Base-by-base conservation (phyloP, 2,888 invertebrate genomes). In the Baronia brevicornis region DNA sequence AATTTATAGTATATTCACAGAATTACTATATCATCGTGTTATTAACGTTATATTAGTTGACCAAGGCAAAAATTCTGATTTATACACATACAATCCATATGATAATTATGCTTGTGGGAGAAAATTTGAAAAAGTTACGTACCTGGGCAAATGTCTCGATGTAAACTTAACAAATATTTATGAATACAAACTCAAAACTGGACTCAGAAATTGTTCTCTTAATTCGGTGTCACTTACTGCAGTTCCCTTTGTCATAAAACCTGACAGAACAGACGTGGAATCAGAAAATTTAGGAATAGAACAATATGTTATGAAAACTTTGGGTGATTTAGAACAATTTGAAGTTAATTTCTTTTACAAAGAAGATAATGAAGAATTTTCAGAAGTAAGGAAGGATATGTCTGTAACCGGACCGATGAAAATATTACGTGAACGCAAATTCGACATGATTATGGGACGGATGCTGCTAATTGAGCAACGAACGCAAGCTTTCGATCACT, bases 11-110 rank as follows among this genome's bases (percentile, higher is more conserved):
- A 3, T 29, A 3, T 29, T 29, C 6, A 2, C 23, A 2, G 12
- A 28, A 14, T 15, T 25, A 2, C 6, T 29, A 9, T 10, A 4
- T 3, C 9, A 20, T 5, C 29, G 25, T 5, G 11, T 29, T 4
- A n/a, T 5, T 8, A 21, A 35, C 8, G 63, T 57, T 1, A 11
- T 69, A 3, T 36, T 73, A 4, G 22, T 66, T 2, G 60, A 62
- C 21, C 58, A 57, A 2, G 58, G 48, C 1, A 19, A 21, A 1
- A 46, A 60, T 2, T 45, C 48, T 3, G 41, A 66, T 2, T 25
- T 74, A n/a, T 72, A 60, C 31, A 54, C 67, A 1, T 75, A 67
- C 36, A 64, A 74, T 38, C 64, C 71, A 1, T 73, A 54, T 23
- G 59, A 66, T 31, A 61, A 73, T 21, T 61, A 53, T 28, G 59